Conservation (phyloP, 2,888 invertebrate species). For the Heliconius hortense region DNA sequence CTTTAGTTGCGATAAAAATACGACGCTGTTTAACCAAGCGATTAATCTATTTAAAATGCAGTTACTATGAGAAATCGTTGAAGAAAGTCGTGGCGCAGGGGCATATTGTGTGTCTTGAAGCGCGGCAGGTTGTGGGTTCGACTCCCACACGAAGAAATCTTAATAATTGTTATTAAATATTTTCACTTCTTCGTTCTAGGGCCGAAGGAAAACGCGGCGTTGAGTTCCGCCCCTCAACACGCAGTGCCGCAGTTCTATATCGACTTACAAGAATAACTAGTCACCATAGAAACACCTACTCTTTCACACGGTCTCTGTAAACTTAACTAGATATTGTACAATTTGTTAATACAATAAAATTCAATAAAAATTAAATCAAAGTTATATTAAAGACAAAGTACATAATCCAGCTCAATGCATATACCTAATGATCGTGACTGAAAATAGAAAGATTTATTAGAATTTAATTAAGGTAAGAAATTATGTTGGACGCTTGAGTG, state of each 20-base stretch:
- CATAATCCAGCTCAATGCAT: not conserved
- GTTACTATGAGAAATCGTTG: not conserved
- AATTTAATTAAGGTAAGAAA: conserved; percentile 7
- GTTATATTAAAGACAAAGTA: not conserved
- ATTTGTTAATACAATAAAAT: not conserved
- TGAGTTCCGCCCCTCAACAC: too few species aligned
- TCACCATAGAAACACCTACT: not conserved
- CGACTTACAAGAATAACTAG: not conserved
- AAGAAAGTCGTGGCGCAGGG: too few species aligned
- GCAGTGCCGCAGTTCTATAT: too few species aligned
- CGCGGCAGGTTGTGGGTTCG: too few species aligned
- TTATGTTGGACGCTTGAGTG: not conserved
- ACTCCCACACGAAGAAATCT: too few species aligned
- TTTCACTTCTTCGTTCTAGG: too few species aligned
- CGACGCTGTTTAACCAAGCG: not conserved
- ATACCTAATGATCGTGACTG: not conserved
- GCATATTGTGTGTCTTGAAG: too few species aligned
- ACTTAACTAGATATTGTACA: not conserved
- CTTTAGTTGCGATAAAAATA: not conserved
- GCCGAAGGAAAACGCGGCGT: too few species aligned
- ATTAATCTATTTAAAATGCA: conserved; percentile 1
- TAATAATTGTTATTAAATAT: too few species aligned
- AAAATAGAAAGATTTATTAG: conserved; percentile 10
- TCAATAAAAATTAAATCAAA: not conserved
- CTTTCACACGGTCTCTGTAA: not conserved